These are phyloP conservation scores for Sebastes dallii DNA, from an alignment of 2,797 vertebrate genomes.

Conservation along the genomic window DNA sequence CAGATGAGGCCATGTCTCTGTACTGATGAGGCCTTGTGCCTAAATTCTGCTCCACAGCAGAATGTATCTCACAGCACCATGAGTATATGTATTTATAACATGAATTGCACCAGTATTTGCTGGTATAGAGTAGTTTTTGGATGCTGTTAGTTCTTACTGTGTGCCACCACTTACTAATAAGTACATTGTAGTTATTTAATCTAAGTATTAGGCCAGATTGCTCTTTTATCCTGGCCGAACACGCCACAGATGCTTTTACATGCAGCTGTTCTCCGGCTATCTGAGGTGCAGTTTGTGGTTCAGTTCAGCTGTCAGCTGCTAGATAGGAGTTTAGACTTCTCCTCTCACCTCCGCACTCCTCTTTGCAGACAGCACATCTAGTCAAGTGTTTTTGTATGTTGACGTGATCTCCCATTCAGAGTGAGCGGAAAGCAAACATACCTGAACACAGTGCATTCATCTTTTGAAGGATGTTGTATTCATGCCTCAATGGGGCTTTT, in stretches of 20 bases:
- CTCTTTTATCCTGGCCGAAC: neutral
- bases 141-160: neutral
- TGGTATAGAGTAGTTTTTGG: neutral
- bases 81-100: slow-evolving; percentile 15
- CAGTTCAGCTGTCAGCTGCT: slow-evolving; percentile 5
- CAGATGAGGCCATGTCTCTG: slow-evolving; percentile 23
- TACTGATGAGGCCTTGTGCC: slow-evolving; percentile 14
- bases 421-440: neutral
- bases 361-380: slow-evolving; percentile 3
- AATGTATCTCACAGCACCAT: slow-evolving; percentile 12
- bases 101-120: neutral
- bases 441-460: neutral
- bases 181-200: neutral
- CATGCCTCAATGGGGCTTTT: neutral
- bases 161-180: neutral
- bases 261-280: neutral
- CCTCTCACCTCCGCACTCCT: neutral
- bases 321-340: neutral
- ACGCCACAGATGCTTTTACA: neutral
- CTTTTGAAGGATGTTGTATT: neutral
- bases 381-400: slow-evolving; percentile 8
- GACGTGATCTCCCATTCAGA: neutral
- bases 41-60: neutral
- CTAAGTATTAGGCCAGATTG: neutral
- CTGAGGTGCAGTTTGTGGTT: neutral